A percentile compares a stretch with the other conserved stretches of the same genome.
phyloP scores from a whole-genome alignment of 2,113 vertebrate species.

The Tragulus kanchil region DNA sequence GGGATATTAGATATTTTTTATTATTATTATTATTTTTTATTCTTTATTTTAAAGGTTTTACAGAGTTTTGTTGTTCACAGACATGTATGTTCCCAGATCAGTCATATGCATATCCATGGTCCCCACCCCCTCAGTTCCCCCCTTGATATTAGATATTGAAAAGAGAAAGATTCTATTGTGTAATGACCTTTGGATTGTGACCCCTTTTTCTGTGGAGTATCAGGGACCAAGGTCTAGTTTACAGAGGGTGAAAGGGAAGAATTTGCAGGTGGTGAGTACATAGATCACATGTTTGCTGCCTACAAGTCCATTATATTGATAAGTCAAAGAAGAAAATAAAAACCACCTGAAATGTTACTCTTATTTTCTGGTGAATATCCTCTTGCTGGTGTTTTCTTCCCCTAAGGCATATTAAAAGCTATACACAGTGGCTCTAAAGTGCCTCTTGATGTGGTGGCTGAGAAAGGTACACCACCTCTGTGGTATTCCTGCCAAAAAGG shows the following conservation, averaged over 20 bases:
- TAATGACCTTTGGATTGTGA: neutral
- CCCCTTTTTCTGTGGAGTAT: neutral
- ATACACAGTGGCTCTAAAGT: neutral
- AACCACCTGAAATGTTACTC: neutral
- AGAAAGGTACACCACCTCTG: neutral
- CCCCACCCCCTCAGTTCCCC: too few species aligned
- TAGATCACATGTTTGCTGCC: neutral
- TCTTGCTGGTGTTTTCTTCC: neutral
- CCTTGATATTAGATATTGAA: neutral
- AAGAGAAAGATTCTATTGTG: neutral
- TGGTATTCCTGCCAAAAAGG: slow-evolving; percentile 11
- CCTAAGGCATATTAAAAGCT: neutral
- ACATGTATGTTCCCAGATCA: too few species aligned
- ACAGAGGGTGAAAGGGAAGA: neutral
- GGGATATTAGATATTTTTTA: neutral
- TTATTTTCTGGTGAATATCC: neutral
- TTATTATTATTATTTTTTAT: too few species aligned
- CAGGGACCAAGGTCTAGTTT: neutral
- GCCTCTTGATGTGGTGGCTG: neutral
- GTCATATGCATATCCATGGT: too few species aligned
- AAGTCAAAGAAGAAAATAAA: neutral
- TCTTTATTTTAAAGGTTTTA: too few species aligned
- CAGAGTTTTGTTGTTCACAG: too few species aligned
- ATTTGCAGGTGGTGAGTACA: neutral
- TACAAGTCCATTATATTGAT: neutral